Percentiles rank a stretch among this genome's conserved stretches.
These are phyloP conservation scores for Siniperca undulata DNA, from an alignment of 2,797 vertebrate species.

Conservation along the genomic window DNA sequence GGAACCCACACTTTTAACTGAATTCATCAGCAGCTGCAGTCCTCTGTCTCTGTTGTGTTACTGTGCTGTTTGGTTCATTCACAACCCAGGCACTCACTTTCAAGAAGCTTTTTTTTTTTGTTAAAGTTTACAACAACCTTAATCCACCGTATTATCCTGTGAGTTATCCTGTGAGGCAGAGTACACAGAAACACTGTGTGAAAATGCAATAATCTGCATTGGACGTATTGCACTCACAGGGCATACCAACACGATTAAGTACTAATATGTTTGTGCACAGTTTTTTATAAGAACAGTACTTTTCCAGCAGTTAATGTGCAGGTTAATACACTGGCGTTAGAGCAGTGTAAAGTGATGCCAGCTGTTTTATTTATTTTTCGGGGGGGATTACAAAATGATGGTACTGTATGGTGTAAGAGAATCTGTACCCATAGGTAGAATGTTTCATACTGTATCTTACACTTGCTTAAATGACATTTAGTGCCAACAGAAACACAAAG, in stretches of 20 bases:
- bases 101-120: constrained; percentile 20
- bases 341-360: constrained; percentile 38
- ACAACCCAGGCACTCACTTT: constrained; percentile 59
- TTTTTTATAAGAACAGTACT: constrained; percentile 20
- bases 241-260: constrained; percentile 3
- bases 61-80: constrained; percentile 60
- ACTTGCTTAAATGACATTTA: constrained; percentile 44
- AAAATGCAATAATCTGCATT: constrained; percentile 34
- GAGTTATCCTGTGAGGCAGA: constrained; percentile 14
- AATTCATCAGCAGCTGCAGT: constrained; percentile 63
- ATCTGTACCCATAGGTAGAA: constrained; percentile 40
- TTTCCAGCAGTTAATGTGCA: constrained; percentile 32
- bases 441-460: constrained; percentile 44
- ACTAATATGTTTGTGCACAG: constrained; percentile 38
- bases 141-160: constrained; percentile 47
- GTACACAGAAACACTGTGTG: constrained; percentile 22
- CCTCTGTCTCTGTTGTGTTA: constrained; percentile 55
- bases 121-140: constrained; percentile 31
- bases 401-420: constrained; percentile 50
- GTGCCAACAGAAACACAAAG: constrained; percentile 44
- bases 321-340: constrained; percentile 41
- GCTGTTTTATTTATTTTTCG: constrained; percentile 16
- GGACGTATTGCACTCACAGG: constrained; percentile 25
- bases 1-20: constrained; percentile 61
- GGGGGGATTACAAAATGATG: constrained; percentile 38